Evolutionary conservation across 1,140 invertebrate genomes (phyloP).

Genomic region (Apocrypta bakeri): DNA sequence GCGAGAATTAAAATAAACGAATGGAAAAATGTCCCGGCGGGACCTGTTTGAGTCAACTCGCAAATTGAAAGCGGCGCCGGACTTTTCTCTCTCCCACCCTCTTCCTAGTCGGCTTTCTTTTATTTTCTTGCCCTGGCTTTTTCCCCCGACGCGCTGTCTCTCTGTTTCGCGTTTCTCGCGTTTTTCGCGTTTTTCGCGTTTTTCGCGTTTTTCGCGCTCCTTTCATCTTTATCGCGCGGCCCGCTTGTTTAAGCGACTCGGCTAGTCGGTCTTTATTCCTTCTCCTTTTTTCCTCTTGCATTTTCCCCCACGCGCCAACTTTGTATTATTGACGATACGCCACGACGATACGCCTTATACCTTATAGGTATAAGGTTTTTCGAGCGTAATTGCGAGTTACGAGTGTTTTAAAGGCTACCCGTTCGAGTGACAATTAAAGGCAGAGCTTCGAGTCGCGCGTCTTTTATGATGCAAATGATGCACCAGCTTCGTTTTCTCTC

Average conservation of each 20-base stretch:
- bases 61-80: constrained; percentile 62
- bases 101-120: neutral
- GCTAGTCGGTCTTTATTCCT: constrained; percentile 14
- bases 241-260: constrained; percentile 17
- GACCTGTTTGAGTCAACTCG: constrained; percentile 63
- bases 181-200: no score
- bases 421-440: neutral
- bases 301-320: no score
- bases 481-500: no score
- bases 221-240: constrained; percentile 24
- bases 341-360: constrained; percentile 20
- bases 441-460: no score
- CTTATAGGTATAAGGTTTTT: constrained; percentile 45
- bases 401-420: neutral
- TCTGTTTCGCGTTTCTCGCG: neutral
- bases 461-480: no score
- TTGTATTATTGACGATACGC: no score
- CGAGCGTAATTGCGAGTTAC: neutral
- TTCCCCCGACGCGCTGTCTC: neutral
- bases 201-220: neutral
- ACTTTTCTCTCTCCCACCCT: neutral
- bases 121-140: constrained; percentile 7
- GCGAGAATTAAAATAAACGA: constrained; percentile 63
- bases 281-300: neutral
- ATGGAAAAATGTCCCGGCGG: constrained; percentile 56